phyloP scores from a whole-genome alignment of 2,113 vertebrate species.

The Fregata magnificens region DNA sequence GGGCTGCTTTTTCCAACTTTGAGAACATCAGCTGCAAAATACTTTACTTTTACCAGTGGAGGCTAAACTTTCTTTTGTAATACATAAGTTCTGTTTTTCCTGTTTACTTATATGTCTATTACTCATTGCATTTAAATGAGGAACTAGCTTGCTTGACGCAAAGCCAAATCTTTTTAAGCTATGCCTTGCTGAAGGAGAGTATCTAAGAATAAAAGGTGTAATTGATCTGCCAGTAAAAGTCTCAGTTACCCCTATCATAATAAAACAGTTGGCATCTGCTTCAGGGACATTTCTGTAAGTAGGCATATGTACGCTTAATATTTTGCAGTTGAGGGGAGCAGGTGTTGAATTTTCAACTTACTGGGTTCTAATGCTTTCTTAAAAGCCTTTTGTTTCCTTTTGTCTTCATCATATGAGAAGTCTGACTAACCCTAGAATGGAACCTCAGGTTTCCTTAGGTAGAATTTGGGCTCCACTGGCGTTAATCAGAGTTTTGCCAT shows the following conservation, averaged over 20 bases:
- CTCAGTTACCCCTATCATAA: neutral
- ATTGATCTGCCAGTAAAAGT: neutral
- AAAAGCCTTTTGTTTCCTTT: neutral
- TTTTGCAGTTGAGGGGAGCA: neutral
- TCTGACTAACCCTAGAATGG: neutral
- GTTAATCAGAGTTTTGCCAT: neutral
- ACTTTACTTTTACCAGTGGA: neutral
- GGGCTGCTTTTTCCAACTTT: slow-evolving; percentile 5
- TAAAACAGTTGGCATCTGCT: neutral
- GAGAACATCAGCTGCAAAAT: slow-evolving; percentile 5
- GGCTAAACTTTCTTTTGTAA: slow-evolving; percentile 9
- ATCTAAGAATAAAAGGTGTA: neutral
- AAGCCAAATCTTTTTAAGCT: slow-evolving; percentile 37
- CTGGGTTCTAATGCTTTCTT: neutral
- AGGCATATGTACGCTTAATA: neutral
- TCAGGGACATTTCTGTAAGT: neutral
- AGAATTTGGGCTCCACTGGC: neutral
- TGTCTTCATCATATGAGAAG: neutral
- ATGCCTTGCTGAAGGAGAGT: neutral
- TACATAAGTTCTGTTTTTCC: slow-evolving; percentile 18
- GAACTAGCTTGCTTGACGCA: slow-evolving; percentile 35
- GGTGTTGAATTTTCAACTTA: neutral
- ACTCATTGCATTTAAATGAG: slow-evolving; percentile 32
- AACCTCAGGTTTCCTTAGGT: neutral
- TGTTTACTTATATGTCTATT: slow-evolving; percentile 53